Evolutionary conservation across 2,113 vertebrate species (phyloP), one percentile per base, ranked within the genome.

Genomic region (Zeus faber): DNA sequence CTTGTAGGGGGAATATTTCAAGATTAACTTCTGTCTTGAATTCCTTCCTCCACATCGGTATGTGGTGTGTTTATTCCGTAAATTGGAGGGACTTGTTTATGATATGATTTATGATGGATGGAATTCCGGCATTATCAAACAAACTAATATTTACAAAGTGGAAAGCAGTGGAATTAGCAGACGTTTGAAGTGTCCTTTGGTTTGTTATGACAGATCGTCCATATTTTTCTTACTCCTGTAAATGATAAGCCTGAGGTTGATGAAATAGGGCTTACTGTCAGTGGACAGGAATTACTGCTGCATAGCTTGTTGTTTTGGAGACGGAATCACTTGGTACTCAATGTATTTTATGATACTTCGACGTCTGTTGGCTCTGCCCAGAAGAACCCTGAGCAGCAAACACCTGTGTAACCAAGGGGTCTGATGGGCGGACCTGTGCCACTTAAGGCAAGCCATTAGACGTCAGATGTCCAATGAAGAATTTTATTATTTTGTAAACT

Each of bases 61-160:
- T 10, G n/a, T n/a, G n/a, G n/a, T n/a, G n/a, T n/a, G n/a, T n/a
- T 46, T 35, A 33, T 37, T 37, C n/a, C n/a, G 49, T 8, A 20
- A 23, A 33, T 21, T 5, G n/a, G 6, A 14, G 11, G 20, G 24
- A n/a, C n/a, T n/a, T n/a, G n/a, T n/a, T n/a, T 13, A 40, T 5
- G 20, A 29, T 10, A 1, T 43, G 6, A 24, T 59, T 56, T 54
- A 49, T 22, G 35, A 58, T 25, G 14, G 4, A 26, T 3, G n/a
- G 55, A 43, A 40, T 57, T 59, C 48, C 37, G 16, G 6, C 45
- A 21, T 45, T 45, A 60, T 67, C 49, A 49, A 9, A 57, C 53
- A 54, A 2, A 4, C 44, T 45, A 69, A 70, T 75, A 69, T 81
- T 79, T 71, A 73, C 41, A 49, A 24, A 48, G 18, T n/a, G n/a